Base-by-base conservation (phyloP, 2,888 invertebrate genomes). In the Melieria picta region DNA sequence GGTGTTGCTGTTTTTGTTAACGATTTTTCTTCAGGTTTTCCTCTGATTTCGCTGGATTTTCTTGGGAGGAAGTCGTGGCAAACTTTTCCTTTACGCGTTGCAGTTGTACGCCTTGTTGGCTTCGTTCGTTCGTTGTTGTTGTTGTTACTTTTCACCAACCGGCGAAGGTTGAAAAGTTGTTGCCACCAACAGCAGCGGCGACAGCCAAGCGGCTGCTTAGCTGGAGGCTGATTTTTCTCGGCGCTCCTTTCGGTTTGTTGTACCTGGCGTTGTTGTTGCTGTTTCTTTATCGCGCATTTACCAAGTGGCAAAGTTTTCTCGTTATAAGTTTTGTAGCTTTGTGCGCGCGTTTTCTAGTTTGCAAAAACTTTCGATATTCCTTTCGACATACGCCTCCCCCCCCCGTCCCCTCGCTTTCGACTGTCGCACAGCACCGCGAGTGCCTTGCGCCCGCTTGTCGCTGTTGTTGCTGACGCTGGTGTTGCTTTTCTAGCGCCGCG, bases 251-350 rank as follows among this genome's bases (percentile, higher is more conserved):
- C 83, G 81, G 82, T 84, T 85, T 85, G 84, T 85, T 84, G 83
- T 84, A 81, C 80, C 79, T 84, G 81, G 81, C 70, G 52, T 57
- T 65, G 47, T 57, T 66, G 76, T 79, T 77, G 80, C 79, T 81
- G 81, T 81, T 83, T 81, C 83, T 82, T 84, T 84, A 83, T 82
- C 81, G 81, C 85, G 80, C 82, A 79, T 84, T 82, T 83, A 81
- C 84, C 83, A 84, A 86, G 84, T 84, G 84, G 80, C 83, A 86
- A 86, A 86, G 85, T 86, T 86, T 86, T 86, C 86, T 86, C 87
- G 86, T 86, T 86, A 86, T 86, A 86, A 86, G 86, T 86, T 86
- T 86, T 80, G 81, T 82, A 76, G 77, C 73, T 77, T 78, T 78
- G 77, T 76, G 75, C 69, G 74, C 77, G 82, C 80, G 77, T 75